Evolutionary conservation across 2,113 vertebrate genomes (phyloP).

Genomic region (Colistium nudipinnis): DNA sequence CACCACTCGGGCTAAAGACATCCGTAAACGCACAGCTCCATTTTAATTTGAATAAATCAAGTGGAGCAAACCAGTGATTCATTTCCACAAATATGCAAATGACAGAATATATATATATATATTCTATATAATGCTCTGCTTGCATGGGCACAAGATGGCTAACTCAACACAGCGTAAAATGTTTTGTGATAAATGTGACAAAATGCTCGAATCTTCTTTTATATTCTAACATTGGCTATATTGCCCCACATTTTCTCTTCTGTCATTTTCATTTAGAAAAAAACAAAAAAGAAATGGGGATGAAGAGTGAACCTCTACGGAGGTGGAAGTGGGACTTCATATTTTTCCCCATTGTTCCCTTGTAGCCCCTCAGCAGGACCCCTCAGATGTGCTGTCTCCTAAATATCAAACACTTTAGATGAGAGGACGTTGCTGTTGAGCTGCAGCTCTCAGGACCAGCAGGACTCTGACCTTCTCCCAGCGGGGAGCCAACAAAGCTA

Average conservation of each 20-base stretch:
- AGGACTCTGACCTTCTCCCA: conserved; percentile 40
- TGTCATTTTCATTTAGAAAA: not conserved
- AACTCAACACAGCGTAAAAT: too few relatives aligned
- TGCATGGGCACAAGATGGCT: too few relatives aligned
- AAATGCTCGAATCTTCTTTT: too few relatives aligned
- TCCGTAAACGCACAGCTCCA: not conserved
- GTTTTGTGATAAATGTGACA: too few relatives aligned
- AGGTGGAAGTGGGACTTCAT: conserved; percentile 1
- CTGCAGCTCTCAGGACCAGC: conserved; percentile 21
- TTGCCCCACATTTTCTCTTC: not conserved
- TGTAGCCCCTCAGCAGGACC: conserved; percentile 17
- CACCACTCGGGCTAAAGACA: not conserved
- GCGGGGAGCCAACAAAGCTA: conserved; percentile 19
- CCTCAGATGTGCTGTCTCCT: conserved; percentile 1
- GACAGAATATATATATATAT: too few relatives aligned
- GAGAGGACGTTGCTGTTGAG: conserved; percentile 4
- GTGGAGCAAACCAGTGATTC: too few relatives aligned
- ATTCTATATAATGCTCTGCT: too few relatives aligned
- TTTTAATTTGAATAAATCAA: not conserved
- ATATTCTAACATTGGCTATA: not conserved
- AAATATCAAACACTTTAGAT: conserved; percentile 32
- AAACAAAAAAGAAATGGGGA: not conserved
- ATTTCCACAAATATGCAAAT: too few relatives aligned
- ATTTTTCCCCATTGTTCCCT: not conserved
- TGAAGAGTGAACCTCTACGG: not conserved